Evolutionary conservation across 2,797 vertebrate genomes (phyloP).

Genomic region (Alouatta caraya): DNA sequence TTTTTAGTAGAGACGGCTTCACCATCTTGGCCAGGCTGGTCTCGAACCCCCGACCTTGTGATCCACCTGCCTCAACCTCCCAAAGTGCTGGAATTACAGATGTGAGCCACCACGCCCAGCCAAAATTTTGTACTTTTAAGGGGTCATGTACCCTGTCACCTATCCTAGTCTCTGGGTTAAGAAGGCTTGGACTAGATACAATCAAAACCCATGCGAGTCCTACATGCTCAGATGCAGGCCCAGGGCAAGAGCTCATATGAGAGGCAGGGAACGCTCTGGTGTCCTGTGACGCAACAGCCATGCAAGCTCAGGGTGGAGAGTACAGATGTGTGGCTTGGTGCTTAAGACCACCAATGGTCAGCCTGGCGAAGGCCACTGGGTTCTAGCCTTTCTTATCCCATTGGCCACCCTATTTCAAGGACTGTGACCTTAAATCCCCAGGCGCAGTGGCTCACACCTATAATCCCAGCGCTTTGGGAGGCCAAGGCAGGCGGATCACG

Average conservation of each 20-base stretch:
- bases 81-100: too few species aligned
- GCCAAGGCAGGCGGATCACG: too few species aligned
- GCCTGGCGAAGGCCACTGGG: not conserved
- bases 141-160: fast-evolving
- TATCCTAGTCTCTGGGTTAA: not conserved
- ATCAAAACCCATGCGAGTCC: not conserved
- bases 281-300: not conserved
- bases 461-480: too few species aligned
- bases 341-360: not conserved
- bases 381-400: not conserved
- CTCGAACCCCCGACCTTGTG: too few species aligned
- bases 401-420: too few species aligned
- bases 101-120: too few species aligned
- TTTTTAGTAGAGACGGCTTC: too few species aligned
- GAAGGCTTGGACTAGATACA: not conserved
- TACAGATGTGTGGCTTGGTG: not conserved
- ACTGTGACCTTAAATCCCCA: too few species aligned
- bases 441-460: too few species aligned
- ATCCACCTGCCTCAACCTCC: too few species aligned
- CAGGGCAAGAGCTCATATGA: not conserved
- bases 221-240: not conserved
- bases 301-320: not conserved
- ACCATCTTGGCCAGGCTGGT: too few species aligned
- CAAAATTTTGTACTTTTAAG: not conserved
- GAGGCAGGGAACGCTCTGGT: not conserved